These are phyloP conservation scores for Calliopum simillimum DNA, from an alignment of 2,888 invertebrate species.

Conservation along the genomic window DNA sequence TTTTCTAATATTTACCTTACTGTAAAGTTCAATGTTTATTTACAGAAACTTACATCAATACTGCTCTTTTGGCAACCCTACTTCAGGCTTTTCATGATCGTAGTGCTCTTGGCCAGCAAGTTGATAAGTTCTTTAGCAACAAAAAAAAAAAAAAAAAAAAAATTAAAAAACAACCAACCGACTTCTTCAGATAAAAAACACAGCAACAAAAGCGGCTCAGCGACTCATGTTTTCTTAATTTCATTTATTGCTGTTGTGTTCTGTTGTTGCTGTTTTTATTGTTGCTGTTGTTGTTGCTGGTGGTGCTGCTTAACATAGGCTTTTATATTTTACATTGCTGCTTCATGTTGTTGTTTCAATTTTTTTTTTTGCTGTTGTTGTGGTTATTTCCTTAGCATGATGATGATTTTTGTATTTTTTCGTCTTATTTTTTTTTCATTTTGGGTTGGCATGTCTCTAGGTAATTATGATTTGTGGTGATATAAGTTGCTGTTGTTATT, in stretches of 20 bases:
- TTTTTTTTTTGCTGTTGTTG: conserved; percentile 28
- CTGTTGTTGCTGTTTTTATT: not conserved
- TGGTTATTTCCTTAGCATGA: conserved; percentile 27
- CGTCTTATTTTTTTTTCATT: conserved; percentile 25
- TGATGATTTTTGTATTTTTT: not conserved
- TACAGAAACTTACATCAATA: too few relatives aligned
- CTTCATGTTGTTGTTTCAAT: conserved; percentile 19
- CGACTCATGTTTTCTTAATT: conserved; percentile 34
- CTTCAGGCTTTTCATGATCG: too few relatives aligned
- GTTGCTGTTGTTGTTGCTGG: conserved; percentile 21
- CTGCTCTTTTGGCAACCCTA: too few relatives aligned
- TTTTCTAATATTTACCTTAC: too few relatives aligned
- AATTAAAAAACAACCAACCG: conserved; percentile 25
- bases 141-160: conserved; percentile 27
- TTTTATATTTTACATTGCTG: not conserved
- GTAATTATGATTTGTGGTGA: conserved; percentile 54
- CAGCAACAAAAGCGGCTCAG: conserved; percentile 3
- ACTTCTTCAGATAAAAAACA: too few relatives aligned
- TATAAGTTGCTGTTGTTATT: conserved; percentile 42
- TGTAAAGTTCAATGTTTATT: too few relatives aligned
- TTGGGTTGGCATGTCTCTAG: conserved; percentile 45
- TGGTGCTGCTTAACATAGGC: too few relatives aligned
- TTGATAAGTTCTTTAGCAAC: not conserved
- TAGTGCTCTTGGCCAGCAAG: too few relatives aligned
- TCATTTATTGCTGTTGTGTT: conserved; percentile 36